A percentile compares a stretch with the other conserved stretches of the same genome.
Conservation (phyloP, 1,140 invertebrate species). For the Heterodera schachtii region DNA sequence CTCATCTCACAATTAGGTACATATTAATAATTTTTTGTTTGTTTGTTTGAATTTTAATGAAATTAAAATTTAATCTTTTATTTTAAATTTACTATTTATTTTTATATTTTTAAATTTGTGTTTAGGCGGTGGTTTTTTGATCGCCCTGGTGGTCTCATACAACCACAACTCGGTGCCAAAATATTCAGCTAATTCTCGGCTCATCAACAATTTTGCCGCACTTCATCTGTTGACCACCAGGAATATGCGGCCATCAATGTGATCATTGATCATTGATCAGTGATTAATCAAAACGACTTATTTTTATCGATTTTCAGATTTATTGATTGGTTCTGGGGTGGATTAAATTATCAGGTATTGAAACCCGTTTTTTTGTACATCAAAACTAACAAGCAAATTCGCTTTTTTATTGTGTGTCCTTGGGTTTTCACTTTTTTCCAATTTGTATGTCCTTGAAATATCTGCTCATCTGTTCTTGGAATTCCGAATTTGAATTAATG, state of each 20-base stretch:
- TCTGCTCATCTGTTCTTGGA: not conserved
- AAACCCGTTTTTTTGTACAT: too few species aligned
- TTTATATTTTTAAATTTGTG: not conserved
- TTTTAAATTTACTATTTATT: not conserved
- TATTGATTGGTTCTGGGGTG: conserved; percentile 66
- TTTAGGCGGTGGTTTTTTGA: conserved; percentile 51
- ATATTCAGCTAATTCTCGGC: conserved; percentile 56
- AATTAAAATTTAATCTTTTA: not conserved
- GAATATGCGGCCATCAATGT: conserved; percentile 62
- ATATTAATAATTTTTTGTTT: not conserved
- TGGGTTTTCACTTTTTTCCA: too few species aligned
- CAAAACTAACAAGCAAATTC: too few species aligned
- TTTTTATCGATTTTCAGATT: conserved; percentile 18
- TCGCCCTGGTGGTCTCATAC: conserved; percentile 61
- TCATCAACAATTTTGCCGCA: conserved; percentile 65
- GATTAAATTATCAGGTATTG: conserved; percentile 64
- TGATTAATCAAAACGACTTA: too few species aligned
- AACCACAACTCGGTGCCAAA: conserved; percentile 65
- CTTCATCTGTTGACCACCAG: conserved; percentile 65
- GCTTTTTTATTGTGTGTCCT: too few species aligned
- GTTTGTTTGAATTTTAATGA: not conserved
- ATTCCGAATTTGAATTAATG: conserved; percentile 7
- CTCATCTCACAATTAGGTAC: conserved; percentile 56
- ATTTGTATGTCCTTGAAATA: conserved; percentile 19
- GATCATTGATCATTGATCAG: conserved; percentile 3